Base-by-base conservation (phyloP, 2,113 vertebrate species). In the Ptyas mucosa region DNA sequence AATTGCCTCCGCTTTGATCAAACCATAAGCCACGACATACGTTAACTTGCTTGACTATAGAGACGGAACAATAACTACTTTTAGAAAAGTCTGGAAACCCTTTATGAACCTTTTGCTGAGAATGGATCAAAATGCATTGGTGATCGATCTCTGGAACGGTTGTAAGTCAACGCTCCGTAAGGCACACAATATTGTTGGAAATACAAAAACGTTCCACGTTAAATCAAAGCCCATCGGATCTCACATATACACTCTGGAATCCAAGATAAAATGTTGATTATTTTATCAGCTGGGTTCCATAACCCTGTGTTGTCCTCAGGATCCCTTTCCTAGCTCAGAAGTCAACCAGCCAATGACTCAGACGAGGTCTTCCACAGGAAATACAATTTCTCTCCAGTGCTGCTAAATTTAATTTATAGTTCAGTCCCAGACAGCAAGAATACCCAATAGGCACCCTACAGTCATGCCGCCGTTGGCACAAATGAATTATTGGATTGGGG, bases 341-440 rank as follows among this genome's bases (percentile, higher is more conserved):
- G 53, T 29, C 49, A 43, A n/a, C 11, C 55, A 52, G 86, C 43
- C 3, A n/a, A 89, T 92, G 87, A 92, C 91, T 92, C 87, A 92
- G 61, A 49, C 39, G 14, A 55, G 43, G 11, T 21, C n/a, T 52
- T 57, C 3, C 20, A 51, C n/a, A 49, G 23, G 5, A 81, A 89
- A 34, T 53, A 34, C 34, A 51, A 46, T 24, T 46, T 24, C 9
- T 23, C 18, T 23, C 5, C 54, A 43, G 34, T 8, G 8, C 57
- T 29, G 23, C 46, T 52, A n/a, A 55, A 85, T 39, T 85, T 39
- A 91, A 53, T 58, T 43, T 46, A 61, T 34, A 64, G 20, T 85
- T 46, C n/a, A 43, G 52, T 53, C 87, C 11, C 64, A 91, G 55
- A 86, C 26, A 23, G 26, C 20, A 20, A 23, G 49, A 58, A 58